These are phyloP conservation scores for Cataglyphis altisquamis DNA, from an alignment of 2,888 invertebrate species.

Conservation along the genomic window DNA sequence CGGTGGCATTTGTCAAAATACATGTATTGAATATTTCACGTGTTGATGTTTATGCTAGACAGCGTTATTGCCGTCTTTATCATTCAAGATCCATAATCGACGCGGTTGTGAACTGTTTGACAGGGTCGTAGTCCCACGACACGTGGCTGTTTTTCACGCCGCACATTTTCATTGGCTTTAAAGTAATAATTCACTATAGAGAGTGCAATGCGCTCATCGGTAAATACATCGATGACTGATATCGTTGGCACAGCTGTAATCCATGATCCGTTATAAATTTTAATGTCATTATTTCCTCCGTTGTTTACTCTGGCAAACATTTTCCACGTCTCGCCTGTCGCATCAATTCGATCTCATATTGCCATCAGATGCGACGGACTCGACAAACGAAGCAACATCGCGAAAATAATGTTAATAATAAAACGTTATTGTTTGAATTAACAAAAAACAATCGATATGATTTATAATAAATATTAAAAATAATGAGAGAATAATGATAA, in stretches of 20 bases:
- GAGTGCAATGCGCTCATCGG: constrained; percentile 15
- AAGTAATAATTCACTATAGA: background rate
- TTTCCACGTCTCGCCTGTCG: background rate
- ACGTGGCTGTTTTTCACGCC: background rate
- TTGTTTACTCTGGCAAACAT: background rate
- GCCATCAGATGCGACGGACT: background rate
- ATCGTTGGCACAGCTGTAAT: background rate
- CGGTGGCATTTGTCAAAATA: background rate
- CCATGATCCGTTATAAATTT: constrained; percentile 9
- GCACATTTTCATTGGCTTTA: background rate
- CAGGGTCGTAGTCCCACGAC: background rate
- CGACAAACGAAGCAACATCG: background rate
- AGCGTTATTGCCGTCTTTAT: background rate
- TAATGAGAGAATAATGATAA: background rate
- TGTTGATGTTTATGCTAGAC: background rate
- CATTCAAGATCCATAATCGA: background rate
- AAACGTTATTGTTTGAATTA: background rate
- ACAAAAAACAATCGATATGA: background rate
- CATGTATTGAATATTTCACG: background rate
- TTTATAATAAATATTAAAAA: background rate
- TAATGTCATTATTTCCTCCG: background rate
- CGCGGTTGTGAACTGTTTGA: background rate
- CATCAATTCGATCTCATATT: background rate
- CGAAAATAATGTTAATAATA: background rate
- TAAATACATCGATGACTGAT: constrained; percentile 1